phyloP scores from a whole-genome alignment of 2,888 invertebrate genomes.

The Noctua janthina region DNA sequence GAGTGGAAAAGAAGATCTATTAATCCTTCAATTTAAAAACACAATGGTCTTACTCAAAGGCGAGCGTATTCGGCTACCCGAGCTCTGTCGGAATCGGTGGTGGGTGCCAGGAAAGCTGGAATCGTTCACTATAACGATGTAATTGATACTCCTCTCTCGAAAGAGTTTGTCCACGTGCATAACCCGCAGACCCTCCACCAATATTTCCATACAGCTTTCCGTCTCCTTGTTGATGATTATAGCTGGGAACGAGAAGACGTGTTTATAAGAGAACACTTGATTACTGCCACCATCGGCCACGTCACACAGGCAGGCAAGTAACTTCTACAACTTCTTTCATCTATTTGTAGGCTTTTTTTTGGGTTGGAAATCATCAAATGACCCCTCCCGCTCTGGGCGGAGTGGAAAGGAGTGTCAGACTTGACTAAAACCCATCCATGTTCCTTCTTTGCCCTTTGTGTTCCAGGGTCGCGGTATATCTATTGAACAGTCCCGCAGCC shows the following conservation, averaged over 20 bases:
- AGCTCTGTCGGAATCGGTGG: conserved; percentile 56
- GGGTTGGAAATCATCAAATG: too few relatives aligned
- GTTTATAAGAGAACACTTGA: not conserved
- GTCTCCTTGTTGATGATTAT: conserved; percentile 82
- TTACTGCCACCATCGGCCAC: not conserved
- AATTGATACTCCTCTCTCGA: conserved; percentile 78
- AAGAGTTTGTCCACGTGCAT: conserved; percentile 81
- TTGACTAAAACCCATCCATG: too few relatives aligned
- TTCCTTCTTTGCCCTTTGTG: too few relatives aligned
- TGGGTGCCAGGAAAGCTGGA: conserved; percentile 32
- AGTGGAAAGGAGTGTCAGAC: too few relatives aligned
- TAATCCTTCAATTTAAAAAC: not conserved
- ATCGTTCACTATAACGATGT: conserved; percentile 73
- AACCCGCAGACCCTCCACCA: conserved; percentile 79
- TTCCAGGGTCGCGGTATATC: too few relatives aligned
- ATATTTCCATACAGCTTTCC: conserved; percentile 74
- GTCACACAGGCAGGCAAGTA: too few relatives aligned
- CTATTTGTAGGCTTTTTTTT: not conserved
- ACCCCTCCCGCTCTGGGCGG: too few relatives aligned
- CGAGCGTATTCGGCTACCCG: conserved; percentile 59
- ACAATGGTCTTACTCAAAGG: conserved; percentile 64
- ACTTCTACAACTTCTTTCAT: not conserved
- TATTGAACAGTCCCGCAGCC: too few relatives aligned
- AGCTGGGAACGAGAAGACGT: conserved; percentile 70
- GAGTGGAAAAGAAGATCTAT: not conserved